Evolutionary conservation across 2,888 invertebrate species (phyloP).

Genomic region (Cephus spinipes): DNA sequence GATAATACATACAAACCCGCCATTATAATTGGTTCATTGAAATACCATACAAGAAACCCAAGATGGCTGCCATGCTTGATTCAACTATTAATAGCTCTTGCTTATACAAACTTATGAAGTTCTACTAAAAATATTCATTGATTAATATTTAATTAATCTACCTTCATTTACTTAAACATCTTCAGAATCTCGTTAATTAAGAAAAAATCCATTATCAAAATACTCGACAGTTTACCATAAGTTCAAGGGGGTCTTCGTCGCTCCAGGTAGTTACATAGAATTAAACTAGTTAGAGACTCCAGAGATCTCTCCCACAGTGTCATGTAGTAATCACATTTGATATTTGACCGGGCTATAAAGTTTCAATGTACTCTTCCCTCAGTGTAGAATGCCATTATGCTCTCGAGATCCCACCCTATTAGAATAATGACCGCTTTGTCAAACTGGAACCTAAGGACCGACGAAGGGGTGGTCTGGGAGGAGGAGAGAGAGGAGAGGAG

Average conservation of each 20-base stretch:
- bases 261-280: neutral
- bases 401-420: slow-evolving; percentile 32
- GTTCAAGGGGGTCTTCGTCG: neutral
- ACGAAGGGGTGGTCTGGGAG: slow-evolving; percentile 9
- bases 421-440: slow-evolving; percentile 34
- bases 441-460: slow-evolving; percentile 18
- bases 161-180: neutral
- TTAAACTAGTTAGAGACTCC: neutral
- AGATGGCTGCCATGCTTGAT: neutral
- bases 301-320: slow-evolving; percentile 1
- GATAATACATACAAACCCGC: neutral
- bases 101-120: neutral
- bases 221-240: neutral
- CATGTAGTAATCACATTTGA: slow-evolving; percentile 45
- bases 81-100: neutral
- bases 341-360: slow-evolving; percentile 46
- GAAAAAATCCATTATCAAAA: neutral
- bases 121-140: neutral
- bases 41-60: neutral
- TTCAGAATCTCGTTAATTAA: neutral
- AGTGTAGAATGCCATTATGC: slow-evolving; percentile 24
- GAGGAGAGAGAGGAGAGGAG: slow-evolving; percentile 4
- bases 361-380: slow-evolving; percentile 33
- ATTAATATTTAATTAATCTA: neutral
- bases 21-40: slow-evolving; percentile 3